A percentile compares a stretch with the other conserved stretches of the same genome.
Evolutionary conservation across 2,797 vertebrate genomes (phyloP).

Genomic region (Hoplostethus atlanticus): DNA sequence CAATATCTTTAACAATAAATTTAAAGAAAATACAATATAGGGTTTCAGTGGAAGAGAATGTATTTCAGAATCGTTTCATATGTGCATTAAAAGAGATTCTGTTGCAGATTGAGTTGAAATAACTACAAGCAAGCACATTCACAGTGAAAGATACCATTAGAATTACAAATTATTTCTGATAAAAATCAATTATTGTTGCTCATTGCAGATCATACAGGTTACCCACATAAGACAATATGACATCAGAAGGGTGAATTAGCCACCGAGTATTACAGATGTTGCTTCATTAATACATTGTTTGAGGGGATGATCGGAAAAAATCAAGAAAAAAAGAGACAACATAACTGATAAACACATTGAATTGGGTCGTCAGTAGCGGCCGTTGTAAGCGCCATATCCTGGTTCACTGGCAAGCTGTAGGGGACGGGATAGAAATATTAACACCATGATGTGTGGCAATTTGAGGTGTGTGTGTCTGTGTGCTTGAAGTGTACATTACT

Average conservation of each 20-base stretch:
- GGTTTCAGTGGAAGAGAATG: neutral
- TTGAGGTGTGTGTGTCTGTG: neutral
- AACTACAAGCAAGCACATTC: neutral
- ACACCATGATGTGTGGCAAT: conserved; percentile 6
- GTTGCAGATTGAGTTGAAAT: neutral
- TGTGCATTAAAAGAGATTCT: neutral
- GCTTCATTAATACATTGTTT: neutral
- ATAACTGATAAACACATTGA: too few relatives aligned
- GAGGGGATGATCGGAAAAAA: neutral
- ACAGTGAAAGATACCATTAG: neutral
- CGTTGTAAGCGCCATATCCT: conserved; percentile 53
- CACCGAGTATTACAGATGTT: neutral
- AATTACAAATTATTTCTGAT: neutral
- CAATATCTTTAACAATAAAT: neutral
- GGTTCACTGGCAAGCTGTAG: conserved; percentile 80
- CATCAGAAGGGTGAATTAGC: neutral
- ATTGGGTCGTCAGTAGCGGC: conserved; percentile 48
- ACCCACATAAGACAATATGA: neutral
- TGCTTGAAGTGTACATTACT: conserved; percentile 50
- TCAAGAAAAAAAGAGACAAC: neutral
- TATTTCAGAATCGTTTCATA: neutral
- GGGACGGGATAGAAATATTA: neutral
- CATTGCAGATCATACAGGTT: neutral
- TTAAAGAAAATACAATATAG: neutral
- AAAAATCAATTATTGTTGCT: neutral